Percentiles rank a stretch among this genome's conserved stretches.
These are phyloP conservation scores for Apoda limacodes DNA, from an alignment of 2,888 invertebrate genomes.

Conservation along the genomic window DNA sequence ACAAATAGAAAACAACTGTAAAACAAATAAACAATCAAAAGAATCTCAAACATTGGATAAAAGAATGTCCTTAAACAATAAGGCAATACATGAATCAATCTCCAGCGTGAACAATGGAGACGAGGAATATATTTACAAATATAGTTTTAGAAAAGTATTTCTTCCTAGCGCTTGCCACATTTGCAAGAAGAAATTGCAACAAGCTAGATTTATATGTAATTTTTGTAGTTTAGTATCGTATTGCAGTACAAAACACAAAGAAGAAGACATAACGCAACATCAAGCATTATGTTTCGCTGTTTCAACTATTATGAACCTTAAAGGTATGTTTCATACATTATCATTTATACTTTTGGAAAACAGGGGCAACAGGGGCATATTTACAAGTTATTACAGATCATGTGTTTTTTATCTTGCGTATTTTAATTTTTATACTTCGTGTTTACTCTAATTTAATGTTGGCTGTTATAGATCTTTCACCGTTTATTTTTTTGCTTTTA, in stretches of 20 bases:
- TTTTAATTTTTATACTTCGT: no score
- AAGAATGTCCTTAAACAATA: slow-evolving; percentile 26
- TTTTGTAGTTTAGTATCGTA: slow-evolving; percentile 74
- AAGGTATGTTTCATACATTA: slow-evolving; percentile 50
- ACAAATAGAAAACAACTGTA: slow-evolving; percentile 29
- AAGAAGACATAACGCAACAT: slow-evolving; percentile 69
- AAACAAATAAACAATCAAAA: slow-evolving; percentile 30
- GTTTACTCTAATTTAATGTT: no score
- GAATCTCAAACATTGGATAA: slow-evolving; percentile 44
- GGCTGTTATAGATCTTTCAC: not conserved
- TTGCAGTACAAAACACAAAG: slow-evolving; percentile 72
- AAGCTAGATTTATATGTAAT: slow-evolving; percentile 40
- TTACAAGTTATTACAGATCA: no score
- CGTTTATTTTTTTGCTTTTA: slow-evolving; percentile 22
- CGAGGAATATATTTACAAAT: slow-evolving; percentile 72
- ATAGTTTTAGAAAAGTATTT: slow-evolving; percentile 74
- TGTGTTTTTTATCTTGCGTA: no score
- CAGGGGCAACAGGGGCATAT: no score
- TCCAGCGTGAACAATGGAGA: slow-evolving; percentile 59
- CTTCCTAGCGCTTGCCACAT: slow-evolving; percentile 69
- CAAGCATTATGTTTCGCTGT: slow-evolving; percentile 72
- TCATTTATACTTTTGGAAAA: no score
- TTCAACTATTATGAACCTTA: slow-evolving; percentile 65
- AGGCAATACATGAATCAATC: slow-evolving; percentile 29
- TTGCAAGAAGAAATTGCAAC: slow-evolving; percentile 48